Conservation (phyloP, 1,140 invertebrate genomes). For the Mya arenaria region DNA sequence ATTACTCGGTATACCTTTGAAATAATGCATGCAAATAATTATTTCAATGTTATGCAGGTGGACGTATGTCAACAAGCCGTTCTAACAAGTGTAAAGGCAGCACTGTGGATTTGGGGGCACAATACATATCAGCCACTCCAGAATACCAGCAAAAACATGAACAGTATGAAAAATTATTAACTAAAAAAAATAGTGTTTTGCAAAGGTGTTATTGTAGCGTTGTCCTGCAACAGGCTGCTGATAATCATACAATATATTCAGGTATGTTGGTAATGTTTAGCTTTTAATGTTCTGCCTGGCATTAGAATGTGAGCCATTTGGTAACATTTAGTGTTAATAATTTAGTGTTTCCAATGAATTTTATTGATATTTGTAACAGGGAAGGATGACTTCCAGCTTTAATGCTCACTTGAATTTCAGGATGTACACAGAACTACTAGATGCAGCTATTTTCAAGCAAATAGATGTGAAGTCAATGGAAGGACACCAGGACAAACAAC, state of each 20-base stretch:
- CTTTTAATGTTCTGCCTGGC: too few relatives aligned
- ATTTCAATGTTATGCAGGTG: slow-evolving; percentile 72
- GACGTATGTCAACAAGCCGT: slow-evolving; percentile 81
- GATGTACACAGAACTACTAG: slow-evolving; percentile 78
- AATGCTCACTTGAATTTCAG: too few relatives aligned
- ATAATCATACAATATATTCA: too few relatives aligned
- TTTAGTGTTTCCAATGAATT: background rate
- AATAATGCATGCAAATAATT: background rate
- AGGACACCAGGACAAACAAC: slow-evolving; percentile 71
- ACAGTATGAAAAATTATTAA: too few relatives aligned
- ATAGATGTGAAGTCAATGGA: slow-evolving; percentile 74
- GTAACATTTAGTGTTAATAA: too few relatives aligned
- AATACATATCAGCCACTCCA: slow-evolving; percentile 81
- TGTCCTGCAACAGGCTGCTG: too few relatives aligned
- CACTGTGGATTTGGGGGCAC: slow-evolving; percentile 82
- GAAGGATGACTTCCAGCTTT: background rate
- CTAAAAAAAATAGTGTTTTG: too few relatives aligned
- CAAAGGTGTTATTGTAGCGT: too few relatives aligned
- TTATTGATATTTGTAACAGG: background rate
- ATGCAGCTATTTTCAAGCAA: slow-evolving; percentile 72
- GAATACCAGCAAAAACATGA: slow-evolving; percentile 75
- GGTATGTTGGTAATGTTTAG: too few relatives aligned
- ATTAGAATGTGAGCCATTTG: too few relatives aligned
- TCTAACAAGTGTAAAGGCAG: slow-evolving; percentile 73
- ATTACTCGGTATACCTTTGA: too few relatives aligned